Conservation (phyloP, 2,113 vertebrate genomes). For the Oryctolagus cuniculus region DNA sequence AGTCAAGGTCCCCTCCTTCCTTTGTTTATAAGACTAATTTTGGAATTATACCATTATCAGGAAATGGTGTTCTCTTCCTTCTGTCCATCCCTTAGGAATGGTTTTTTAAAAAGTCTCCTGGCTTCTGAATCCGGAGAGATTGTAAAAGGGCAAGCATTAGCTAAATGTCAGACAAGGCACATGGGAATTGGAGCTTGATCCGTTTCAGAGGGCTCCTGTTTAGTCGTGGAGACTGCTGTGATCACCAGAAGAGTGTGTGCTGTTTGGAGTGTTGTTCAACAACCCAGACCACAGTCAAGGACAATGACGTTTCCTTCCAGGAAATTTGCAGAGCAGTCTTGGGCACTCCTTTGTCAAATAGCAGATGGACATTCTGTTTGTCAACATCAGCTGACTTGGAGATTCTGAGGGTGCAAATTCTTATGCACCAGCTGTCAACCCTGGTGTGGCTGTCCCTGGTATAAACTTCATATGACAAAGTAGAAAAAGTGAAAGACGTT, state of each 20-base stretch:
- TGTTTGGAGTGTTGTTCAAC: background rate
- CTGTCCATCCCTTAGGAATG: conserved; percentile 74
- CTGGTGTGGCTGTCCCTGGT: background rate
- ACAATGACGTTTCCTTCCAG: conserved; percentile 59
- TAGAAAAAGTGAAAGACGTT: background rate
- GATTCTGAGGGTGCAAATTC: background rate
- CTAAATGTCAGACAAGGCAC: conserved; percentile 73
- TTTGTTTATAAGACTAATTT: conserved; percentile 81
- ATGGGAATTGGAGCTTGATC: conserved; percentile 41
- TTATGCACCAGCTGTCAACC: conserved; percentile 19
- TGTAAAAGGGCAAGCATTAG: conserved; percentile 58
- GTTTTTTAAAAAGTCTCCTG: conserved; percentile 37
- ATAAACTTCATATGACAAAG: background rate
- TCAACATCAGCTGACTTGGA: background rate
- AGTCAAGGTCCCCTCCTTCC: conserved; percentile 67
- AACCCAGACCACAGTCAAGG: background rate
- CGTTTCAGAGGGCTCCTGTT: conserved; percentile 40
- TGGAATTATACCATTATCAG: conserved; percentile 74
- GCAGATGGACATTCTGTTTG: conserved; percentile 23
- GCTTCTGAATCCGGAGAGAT: conserved; percentile 50
- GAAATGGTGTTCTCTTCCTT: conserved; percentile 80
- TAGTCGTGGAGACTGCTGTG: background rate
- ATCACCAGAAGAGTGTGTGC: background rate
- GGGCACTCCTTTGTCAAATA: conserved; percentile 54
- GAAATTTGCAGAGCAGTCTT: conserved; percentile 44